Evolutionary conservation across 2,113 vertebrate species (phyloP).

Genomic region (Hippocampus barbouri): DNA sequence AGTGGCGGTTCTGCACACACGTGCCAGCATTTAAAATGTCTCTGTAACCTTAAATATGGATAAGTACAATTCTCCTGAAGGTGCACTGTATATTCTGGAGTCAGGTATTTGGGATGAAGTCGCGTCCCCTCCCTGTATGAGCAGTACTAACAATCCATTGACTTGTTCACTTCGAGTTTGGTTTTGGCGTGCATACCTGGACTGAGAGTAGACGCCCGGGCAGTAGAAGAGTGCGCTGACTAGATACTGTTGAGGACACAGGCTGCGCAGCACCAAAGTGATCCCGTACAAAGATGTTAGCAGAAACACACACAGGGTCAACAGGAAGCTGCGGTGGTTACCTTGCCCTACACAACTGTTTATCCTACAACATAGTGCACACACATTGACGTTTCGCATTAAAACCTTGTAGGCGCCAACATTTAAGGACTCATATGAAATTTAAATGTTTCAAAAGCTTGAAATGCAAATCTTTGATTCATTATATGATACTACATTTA

Average conservation of each 20-base stretch:
- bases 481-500: not conserved
- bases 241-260: constrained; percentile 78
- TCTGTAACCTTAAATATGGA: too few relatives aligned
- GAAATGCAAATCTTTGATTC: not conserved
- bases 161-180: not conserved
- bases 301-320: constrained; percentile 86
- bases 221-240: constrained; percentile 89
- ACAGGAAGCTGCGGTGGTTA: constrained; percentile 90
- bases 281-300: constrained; percentile 91
- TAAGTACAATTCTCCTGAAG: too few relatives aligned
- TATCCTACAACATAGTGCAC: constrained; percentile 77
- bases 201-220: constrained; percentile 84
- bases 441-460: too few relatives aligned
- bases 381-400: constrained; percentile 6
- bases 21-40: too few relatives aligned
- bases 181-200: constrained; percentile 74
- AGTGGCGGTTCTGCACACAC: too few relatives aligned
- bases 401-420: not conserved
- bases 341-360: constrained; percentile 95
- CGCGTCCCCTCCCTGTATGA: not conserved
- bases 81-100: not conserved
- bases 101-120: too few relatives aligned
- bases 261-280: constrained; percentile 79
- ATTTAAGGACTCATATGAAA: too few relatives aligned
- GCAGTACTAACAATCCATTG: not conserved